Evolutionary conservation across 2,888 invertebrate species (phyloP), one percentile per base, ranked within the genome.

Genomic region (Listrodromus nycthemerus): DNA sequence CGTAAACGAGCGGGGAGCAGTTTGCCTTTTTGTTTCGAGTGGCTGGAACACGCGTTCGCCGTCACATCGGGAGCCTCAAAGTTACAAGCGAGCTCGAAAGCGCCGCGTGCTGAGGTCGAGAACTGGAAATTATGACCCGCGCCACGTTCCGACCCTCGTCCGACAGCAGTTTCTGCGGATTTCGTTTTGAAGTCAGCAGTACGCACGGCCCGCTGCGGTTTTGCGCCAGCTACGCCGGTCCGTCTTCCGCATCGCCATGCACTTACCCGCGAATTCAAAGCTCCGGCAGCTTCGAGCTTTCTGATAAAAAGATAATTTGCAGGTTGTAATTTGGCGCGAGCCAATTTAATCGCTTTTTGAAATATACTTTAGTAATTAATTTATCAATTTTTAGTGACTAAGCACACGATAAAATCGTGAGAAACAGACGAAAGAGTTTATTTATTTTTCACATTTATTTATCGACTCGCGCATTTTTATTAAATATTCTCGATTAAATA

Each of bases 171-270:
- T 74, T 63, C 45, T 58, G 50, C 19, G 27, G 52, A 67, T 67
- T 76, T 76, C 66, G 55, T 66, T 76, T 76, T 76, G 27, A 67
- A 55, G 41, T 76, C 67, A 19, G n/a, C 73, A 27, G 58, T 58
- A 27, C 24, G 33, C 33, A 48, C 48, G 19, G 27, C 48, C 30
- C 73, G 63, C 41, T 74, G 61, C n/a, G 71, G 58, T 71, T 71
- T 71, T 24, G 3, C 70, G 7, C 0, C 37, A 16, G 30, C 21
- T 55, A 19, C 16, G 55, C 19, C 55, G 7, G 4, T 33, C 33
- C 33, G 33, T 8, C 33, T 5, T 65, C 19, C 65, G 1, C 10
- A 33, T 41, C 37, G 37, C 7, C n/a, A n/a, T 19, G 19, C 21
- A 7, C 21, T 1, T 33, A 52, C 13, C 10, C 33, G 21, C 27